Base-by-base conservation (phyloP, 2,888 invertebrate species). In the Oligia fasciuncula region DNA sequence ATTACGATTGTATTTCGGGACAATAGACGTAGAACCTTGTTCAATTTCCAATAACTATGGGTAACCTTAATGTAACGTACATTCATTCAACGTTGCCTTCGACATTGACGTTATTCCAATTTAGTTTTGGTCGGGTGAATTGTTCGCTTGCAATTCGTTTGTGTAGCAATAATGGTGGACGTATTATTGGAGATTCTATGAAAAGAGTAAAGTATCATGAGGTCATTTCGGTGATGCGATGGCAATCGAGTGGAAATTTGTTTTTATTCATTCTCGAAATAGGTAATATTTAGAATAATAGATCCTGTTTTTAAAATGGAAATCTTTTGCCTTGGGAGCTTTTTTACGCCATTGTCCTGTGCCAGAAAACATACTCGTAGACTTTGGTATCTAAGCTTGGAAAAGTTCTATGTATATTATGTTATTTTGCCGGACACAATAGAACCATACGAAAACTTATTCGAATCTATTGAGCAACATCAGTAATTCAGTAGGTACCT, bases 1-100 rank as follows among this genome's bases (percentile, higher is more conserved):
- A 91, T 91, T 86, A 86, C 87, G 77, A 90, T 90, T 90, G 88
- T 90, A 85, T 87, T 88, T 84, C 77, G 78, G 77, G 79, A 91
- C 91, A 91, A 91, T 87, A 87, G 88, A 78, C 80, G 71, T 80
- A 82, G 87, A 87, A 81, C 86, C 85, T 86, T 87, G 89, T 89
- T 89, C 87, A 86, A 86, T 90, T 87, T 89, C 87, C 88, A 89
- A 87, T 90, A 86, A 83, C 89, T 86, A 87, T 84, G 74, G 83
- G 85, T 80, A 79, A 80, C 83, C 83, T 86, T 85, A 87, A 88
- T 82, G 87, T 86, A 80, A 67, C 73, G 80, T 78, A 83, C 86
- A 79, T 79, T 85, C 86, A 86, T 89, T 84, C 86, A 78, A 74
- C 65, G 75, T 73, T 80, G 67, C 75, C 82, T 77, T 73, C 87